Conservation (phyloP, 2,797 vertebrate species). For the Champsocephalus esox region DNA sequence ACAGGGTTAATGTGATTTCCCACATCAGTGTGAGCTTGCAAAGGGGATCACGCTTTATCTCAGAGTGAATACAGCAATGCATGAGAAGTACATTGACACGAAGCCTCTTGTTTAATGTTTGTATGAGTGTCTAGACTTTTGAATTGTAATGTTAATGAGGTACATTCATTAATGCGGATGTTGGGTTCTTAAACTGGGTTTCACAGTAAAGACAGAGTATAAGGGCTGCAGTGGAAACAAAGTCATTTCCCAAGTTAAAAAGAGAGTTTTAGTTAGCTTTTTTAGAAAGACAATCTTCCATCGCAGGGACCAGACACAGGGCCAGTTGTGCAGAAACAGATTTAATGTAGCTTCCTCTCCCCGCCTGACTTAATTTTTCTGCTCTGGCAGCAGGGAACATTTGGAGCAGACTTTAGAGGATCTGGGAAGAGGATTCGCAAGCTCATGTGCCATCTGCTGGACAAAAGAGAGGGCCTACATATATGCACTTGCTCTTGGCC, state of each 20-base stretch:
- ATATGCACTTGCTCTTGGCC: constrained; percentile 24
- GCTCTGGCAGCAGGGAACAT: constrained; percentile 73
- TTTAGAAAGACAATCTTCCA: constrained; percentile 68
- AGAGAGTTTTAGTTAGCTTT: constrained; percentile 54
- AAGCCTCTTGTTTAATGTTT: constrained; percentile 19
- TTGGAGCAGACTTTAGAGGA: constrained; percentile 64
- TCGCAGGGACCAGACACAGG: constrained; percentile 83
- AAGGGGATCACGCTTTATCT: constrained; percentile 69
- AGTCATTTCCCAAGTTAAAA: constrained; percentile 4
- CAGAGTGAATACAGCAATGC: constrained; percentile 34
- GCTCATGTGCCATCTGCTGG: constrained; percentile 76
- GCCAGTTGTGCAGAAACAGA: constrained; percentile 90
- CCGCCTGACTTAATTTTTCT: constrained; percentile 88
- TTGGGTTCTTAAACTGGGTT: neutral
- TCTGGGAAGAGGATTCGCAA: constrained; percentile 46
- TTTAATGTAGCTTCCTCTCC: constrained; percentile 90
- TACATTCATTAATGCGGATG: neutral
- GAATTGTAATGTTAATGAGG: constrained; percentile 2
- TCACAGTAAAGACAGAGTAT: neutral
- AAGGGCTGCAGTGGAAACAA: neutral
- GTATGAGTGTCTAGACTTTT: neutral
- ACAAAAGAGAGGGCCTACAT: neutral
- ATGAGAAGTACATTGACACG: constrained; percentile 16
- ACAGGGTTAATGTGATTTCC: constrained; percentile 66
- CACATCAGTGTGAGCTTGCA: constrained; percentile 55